Percentiles rank a stretch among this genome's conserved stretches.
Conservation (phyloP, 2,113 vertebrate genomes). For the Columba janthina region DNA sequence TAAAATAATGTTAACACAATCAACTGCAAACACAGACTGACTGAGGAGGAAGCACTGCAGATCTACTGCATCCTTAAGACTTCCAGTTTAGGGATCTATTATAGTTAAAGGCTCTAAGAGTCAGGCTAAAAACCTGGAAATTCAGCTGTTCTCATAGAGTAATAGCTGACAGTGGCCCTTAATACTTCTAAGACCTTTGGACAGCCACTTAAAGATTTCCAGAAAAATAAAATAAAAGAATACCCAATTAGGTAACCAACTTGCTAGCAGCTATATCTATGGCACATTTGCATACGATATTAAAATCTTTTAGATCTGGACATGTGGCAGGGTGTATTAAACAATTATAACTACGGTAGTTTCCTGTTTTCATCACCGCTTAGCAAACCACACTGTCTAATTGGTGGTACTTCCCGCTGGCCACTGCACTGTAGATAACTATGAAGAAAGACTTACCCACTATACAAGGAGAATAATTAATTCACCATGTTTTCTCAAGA, state of each 20-base stretch:
- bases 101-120: conserved; percentile 28
- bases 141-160: not conserved
- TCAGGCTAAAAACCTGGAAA: conserved; percentile 33
- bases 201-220: conserved; percentile 15
- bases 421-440: conserved; percentile 77
- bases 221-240: not conserved
- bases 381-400: conserved; percentile 69
- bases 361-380: conserved; percentile 70
- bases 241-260: conserved; percentile 41
- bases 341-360: conserved; percentile 57
- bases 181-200: not conserved
- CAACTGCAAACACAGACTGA: conserved; percentile 4
- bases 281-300: conserved; percentile 29
- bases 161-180: conserved; percentile 35
- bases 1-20: not conserved
- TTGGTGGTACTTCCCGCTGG: conserved; percentile 62
- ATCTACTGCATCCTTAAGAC: conserved; percentile 5
- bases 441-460: conserved; percentile 53
- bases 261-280: conserved; percentile 67
- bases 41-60: conserved; percentile 43
- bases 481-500: conserved; percentile 69
- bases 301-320: conserved; percentile 62
- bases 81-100: conserved; percentile 10
- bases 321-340: conserved; percentile 59
- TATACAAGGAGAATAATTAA: conserved; percentile 35